Percentiles rank a stretch among this genome's conserved stretches.
Conservation (phyloP, 2,888 invertebrate genomes). For the Tineola bisselliella region DNA sequence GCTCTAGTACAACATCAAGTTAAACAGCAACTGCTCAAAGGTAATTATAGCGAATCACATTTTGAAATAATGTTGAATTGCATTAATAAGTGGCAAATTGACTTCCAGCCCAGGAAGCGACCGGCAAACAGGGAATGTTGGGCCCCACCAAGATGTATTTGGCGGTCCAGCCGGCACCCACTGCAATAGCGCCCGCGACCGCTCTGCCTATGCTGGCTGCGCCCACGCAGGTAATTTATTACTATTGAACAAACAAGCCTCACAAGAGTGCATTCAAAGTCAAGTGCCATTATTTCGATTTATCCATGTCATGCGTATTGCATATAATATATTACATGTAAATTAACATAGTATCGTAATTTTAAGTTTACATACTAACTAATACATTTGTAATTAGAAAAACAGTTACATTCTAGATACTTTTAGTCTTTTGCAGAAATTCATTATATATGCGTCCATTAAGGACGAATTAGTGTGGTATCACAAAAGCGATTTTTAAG, state of each 20-base stretch:
- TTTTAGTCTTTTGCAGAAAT: no score
- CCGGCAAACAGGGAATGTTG: slow-evolving; percentile 84
- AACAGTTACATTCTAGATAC: no score
- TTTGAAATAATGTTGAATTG: no score
- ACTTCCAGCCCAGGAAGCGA: slow-evolving; percentile 82
- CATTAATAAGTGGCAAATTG: neutral
- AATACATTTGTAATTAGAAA: no score
- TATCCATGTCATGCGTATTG: no score
- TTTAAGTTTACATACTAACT: no score
- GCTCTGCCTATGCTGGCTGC: slow-evolving; percentile 51
- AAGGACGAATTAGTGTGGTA: no score
- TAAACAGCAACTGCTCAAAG: slow-evolving; percentile 87
- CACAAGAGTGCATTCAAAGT: neutral
- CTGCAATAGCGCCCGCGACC: slow-evolving; percentile 18
- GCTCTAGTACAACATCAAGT: slow-evolving; percentile 88
- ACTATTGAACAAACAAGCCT: slow-evolving; percentile 29
- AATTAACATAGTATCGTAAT: no score
- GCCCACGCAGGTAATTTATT: slow-evolving; percentile 54
- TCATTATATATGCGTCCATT: no score
- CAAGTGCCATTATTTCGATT: neutral
- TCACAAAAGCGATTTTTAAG: no score
- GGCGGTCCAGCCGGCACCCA: slow-evolving; percentile 79
- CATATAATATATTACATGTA: no score
- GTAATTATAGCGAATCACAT: slow-evolving; percentile 40
- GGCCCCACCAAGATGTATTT: slow-evolving; percentile 88